These are phyloP conservation scores for Leptopilina myrica DNA, from an alignment of 2,888 invertebrate species.

Conservation along the genomic window DNA sequence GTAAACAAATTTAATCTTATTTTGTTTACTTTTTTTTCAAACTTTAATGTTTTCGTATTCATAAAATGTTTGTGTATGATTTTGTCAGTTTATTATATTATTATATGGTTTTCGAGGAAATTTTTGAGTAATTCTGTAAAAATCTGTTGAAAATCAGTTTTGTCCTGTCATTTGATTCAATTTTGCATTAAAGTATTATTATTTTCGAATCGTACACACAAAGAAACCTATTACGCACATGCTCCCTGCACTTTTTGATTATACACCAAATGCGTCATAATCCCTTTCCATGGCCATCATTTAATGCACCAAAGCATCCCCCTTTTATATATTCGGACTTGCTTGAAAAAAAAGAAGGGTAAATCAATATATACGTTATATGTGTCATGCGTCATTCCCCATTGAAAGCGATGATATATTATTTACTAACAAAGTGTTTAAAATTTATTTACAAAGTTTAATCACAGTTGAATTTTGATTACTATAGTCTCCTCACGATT, in stretches of 20 bases:
- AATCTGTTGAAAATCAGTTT: not conserved
- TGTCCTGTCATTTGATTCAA: not conserved
- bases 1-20: no score
- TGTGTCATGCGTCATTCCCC: constrained; percentile 28
- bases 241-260: constrained; percentile 30
- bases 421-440: constrained; percentile 34
- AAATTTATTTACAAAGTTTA: constrained; percentile 1
- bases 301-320: constrained; percentile 38
- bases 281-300: constrained; percentile 37
- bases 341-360: constrained; percentile 30
- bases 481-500: not conserved
- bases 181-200: constrained; percentile 20
- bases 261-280: constrained; percentile 39
- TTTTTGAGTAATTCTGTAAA: no score
- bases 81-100: no score
- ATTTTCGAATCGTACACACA: constrained; percentile 16
- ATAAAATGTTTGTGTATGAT: no score
- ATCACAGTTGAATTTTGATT: not conserved
- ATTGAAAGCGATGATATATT: constrained; percentile 17
- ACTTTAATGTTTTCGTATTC: no score
- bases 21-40: no score
- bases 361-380: constrained; percentile 39
- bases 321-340: constrained; percentile 17
- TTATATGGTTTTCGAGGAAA: no score
- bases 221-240: constrained; percentile 34